Evolutionary conservation across 2,113 vertebrate genomes (phyloP).

Genomic region (Ovis canadensis): DNA sequence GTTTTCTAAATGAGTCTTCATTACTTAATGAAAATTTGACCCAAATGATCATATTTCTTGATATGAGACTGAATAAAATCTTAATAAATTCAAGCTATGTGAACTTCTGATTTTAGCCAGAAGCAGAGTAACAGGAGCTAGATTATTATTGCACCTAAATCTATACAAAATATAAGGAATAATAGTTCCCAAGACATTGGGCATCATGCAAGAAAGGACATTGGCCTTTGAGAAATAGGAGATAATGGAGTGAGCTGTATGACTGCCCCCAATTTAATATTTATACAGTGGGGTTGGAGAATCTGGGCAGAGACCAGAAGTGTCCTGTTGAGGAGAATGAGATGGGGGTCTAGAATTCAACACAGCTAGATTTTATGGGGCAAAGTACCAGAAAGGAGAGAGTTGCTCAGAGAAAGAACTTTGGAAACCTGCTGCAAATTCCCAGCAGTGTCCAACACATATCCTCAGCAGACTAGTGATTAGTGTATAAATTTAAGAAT

Average conservation of each 20-base stretch:
- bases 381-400: neutral
- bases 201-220: neutral
- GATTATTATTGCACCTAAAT: neutral
- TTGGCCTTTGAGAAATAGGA: neutral
- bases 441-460: neutral
- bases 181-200: neutral
- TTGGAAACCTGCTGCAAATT: neutral
- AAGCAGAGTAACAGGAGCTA: neutral
- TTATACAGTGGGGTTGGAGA: neutral
- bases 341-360: neutral
- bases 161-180: neutral
- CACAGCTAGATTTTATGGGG: neutral
- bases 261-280: neutral
- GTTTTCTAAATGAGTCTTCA: neutral
- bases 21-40: neutral
- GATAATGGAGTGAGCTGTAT: neutral
- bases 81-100: neutral
- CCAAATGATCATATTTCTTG: neutral
- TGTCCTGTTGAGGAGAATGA: neutral
- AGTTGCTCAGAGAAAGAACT: neutral
- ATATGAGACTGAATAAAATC: neutral
- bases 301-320: neutral
- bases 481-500: neutral
- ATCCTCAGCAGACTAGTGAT: neutral
- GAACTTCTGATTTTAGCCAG: neutral